These are phyloP conservation scores for Gonatopus flavifemur DNA, from an alignment of 1,140 invertebrate genomes.

Conservation along the genomic window DNA sequence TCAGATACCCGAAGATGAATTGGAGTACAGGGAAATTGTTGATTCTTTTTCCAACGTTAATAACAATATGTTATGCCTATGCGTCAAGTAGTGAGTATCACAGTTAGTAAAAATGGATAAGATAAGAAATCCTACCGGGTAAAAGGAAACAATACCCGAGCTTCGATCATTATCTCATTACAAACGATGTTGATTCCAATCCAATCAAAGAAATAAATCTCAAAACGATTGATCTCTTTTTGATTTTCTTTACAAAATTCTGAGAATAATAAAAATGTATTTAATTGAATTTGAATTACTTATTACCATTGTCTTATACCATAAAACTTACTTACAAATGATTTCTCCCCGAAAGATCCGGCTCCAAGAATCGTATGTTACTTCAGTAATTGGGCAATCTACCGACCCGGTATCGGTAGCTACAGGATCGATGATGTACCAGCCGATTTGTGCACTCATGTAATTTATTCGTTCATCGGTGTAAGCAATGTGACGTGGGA, in stretches of 20 bases:
- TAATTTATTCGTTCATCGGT: constrained; percentile 90
- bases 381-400: constrained; percentile 91
- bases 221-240: background rate
- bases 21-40: no score
- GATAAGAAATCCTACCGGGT: no score
- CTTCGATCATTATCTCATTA: no score
- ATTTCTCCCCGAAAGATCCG: constrained; percentile 23
- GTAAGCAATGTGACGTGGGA: constrained; percentile 77
- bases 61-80: no score
- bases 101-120: no score
- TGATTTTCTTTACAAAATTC: background rate
- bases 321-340: background rate
- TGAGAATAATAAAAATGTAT: background rate
- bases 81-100: no score
- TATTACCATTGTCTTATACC: constrained; percentile 1
- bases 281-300: background rate
- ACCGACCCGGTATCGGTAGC: constrained; percentile 76
- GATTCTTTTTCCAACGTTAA: no score
- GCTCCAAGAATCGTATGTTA: constrained; percentile 77
- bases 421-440: constrained; percentile 84
- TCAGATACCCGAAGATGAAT: no score
- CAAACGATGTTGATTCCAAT: background rate
- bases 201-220: constrained; percentile 12
- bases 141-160: no score
- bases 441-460: constrained; percentile 79